Percentiles rank a stretch among this genome's conserved stretches.
Conservation (phyloP, 2,113 vertebrate species). For the Amblyopsis rosae region DNA sequence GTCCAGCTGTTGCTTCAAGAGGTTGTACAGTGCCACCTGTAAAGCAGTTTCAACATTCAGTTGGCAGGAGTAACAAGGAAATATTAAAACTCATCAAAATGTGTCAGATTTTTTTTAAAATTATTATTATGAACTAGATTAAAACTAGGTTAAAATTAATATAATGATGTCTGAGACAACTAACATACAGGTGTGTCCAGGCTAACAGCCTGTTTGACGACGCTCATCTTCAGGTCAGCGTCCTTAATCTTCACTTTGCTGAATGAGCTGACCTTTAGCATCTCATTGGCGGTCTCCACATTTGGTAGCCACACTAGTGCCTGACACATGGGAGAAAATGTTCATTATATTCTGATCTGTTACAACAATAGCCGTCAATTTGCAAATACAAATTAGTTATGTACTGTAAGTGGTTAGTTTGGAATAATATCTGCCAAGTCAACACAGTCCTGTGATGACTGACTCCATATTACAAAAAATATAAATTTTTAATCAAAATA, state of each 20-base stretch:
- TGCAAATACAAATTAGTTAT: too few species aligned
- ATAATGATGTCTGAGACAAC: neutral
- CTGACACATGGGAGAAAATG: constrained; percentile 28
- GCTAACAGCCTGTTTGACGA: constrained; percentile 38
- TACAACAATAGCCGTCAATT: too few species aligned
- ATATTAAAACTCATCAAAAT: neutral
- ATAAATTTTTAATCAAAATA: too few species aligned
- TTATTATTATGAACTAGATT: neutral
- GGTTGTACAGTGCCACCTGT: constrained; percentile 71
- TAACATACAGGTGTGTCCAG: constrained; percentile 54
- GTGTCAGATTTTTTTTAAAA: neutral
- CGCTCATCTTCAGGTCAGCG: constrained; percentile 42
- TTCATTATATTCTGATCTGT: too few species aligned
- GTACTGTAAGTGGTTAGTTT: too few species aligned
- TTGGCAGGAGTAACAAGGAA: neutral
- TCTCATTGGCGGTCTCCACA: constrained; percentile 50
- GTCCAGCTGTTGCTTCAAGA: constrained; percentile 51
- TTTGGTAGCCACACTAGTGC: constrained; percentile 54
- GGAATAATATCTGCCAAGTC: too few species aligned
- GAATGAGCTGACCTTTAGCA: constrained; percentile 52
- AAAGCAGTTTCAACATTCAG: neutral
- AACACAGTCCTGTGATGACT: too few species aligned
- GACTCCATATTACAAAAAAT: too few species aligned
- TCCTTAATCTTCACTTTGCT: constrained; percentile 35
- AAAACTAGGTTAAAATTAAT: neutral